These are phyloP conservation scores for Hexactinellida sp. DNA, from an alignment of 37 sponge, comb jelly and placozoan genomes.

Conservation along the genomic window DNA sequence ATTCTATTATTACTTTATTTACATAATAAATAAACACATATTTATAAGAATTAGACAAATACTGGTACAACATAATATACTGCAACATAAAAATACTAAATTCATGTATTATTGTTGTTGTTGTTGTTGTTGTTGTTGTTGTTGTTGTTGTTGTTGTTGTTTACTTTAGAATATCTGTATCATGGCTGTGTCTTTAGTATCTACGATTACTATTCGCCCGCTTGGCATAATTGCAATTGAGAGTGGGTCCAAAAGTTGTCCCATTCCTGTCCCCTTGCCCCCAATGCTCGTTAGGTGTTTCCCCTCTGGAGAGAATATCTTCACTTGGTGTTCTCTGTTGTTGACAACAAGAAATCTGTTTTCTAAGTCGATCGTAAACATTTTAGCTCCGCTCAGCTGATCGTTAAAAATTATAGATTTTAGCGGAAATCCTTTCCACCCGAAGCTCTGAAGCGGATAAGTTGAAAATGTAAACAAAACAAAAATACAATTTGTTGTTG, in stretches of 20 bases:
- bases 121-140: too few species aligned
- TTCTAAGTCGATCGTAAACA: not conserved
- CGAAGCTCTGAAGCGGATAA: not conserved
- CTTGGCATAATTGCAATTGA: not conserved
- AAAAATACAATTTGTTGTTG: not conserved
- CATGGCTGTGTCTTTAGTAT: not conserved
- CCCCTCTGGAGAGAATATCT: not conserved
- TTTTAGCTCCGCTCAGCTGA: not conserved
- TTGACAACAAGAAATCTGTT: not conserved
- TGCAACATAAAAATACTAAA: too few species aligned
- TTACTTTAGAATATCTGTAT: constrained; percentile 12
- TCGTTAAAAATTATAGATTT: not conserved
- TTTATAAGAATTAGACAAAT: too few species aligned
- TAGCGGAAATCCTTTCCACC: not conserved
- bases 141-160: too few species aligned
- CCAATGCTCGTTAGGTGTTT: not conserved
- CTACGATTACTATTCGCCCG: not conserved
- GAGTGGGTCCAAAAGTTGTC: not conserved
- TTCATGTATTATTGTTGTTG: too few species aligned
- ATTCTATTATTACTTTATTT: too few species aligned
- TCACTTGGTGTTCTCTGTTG: not conserved
- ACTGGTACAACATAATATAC: too few species aligned
- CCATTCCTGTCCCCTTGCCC: not conserved
- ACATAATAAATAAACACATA: too few species aligned
- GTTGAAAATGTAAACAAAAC: not conserved